Conservation (phyloP, 2,888 invertebrate genomes). For the Ceratothoa steindachneri region DNA sequence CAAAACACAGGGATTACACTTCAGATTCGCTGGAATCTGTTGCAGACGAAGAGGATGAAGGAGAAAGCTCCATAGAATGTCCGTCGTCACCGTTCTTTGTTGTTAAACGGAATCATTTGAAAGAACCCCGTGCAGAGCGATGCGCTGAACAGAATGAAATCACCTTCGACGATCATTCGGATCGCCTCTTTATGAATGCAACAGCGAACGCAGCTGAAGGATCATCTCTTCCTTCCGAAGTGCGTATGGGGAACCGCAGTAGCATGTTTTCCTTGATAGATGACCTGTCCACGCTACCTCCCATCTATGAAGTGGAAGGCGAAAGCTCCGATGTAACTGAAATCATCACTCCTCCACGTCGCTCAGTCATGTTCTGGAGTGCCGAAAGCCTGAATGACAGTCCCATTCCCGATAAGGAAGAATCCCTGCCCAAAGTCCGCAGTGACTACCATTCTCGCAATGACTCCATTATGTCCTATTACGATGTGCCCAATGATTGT, state of each 20-base stretch:
- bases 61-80: neutral
- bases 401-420: neutral
- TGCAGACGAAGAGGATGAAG: neutral
- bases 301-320: constrained; percentile 43
- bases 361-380: constrained; percentile 35
- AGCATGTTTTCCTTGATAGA: constrained; percentile 19
- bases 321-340: constrained; percentile 37
- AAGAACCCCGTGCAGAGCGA: neutral
- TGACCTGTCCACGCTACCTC: constrained; percentile 34
- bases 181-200: neutral
- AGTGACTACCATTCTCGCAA: constrained; percentile 32
- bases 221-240: neutral
- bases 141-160: neutral
- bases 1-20: neutral
- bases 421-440: neutral
- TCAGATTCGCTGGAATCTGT: constrained; percentile 4
- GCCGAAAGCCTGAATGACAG: constrained; percentile 22
- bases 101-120: neutral
- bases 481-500: constrained; percentile 6
- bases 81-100: neutral
- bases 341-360: constrained; percentile 18
- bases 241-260: constrained; percentile 3
- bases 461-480: constrained; percentile 44
- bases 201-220: neutral
- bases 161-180: constrained; percentile 1